phyloP scores from a whole-genome alignment of 2,888 invertebrate species.

The Epirrhoe tristata region DNA sequence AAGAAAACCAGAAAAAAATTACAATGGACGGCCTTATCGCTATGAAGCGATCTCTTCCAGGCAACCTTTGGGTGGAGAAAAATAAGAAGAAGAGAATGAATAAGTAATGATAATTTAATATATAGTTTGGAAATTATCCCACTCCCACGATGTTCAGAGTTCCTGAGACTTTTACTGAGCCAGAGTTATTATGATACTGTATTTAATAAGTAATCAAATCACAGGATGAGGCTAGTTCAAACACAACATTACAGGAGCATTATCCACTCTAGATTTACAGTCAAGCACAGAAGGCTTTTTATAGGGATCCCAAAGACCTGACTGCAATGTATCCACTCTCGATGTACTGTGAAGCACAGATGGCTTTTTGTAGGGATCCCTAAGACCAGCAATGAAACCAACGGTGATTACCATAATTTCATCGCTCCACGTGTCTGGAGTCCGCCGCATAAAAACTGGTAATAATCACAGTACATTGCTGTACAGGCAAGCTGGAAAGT shows the following conservation, averaged over 20 bases:
- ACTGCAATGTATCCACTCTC: slow-evolving; percentile 74
- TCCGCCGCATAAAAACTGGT: slow-evolving; percentile 79
- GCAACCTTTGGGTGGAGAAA: no score
- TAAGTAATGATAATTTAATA: no score
- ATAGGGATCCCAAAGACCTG: slow-evolving; percentile 68
- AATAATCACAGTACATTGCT: slow-evolving; percentile 76
- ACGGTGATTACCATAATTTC: slow-evolving; percentile 84
- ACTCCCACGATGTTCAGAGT: no score
- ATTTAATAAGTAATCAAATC: slow-evolving; percentile 11
- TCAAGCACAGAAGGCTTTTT: slow-evolving; percentile 33
- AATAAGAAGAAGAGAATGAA: no score
- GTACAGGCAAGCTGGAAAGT: slow-evolving; percentile 59
- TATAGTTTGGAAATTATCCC: no score
- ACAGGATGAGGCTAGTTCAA: slow-evolving; percentile 31
- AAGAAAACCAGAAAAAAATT: no score
- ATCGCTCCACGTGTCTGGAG: slow-evolving; percentile 82
- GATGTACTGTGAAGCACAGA: slow-evolving; percentile 45
- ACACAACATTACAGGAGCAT: slow-evolving; percentile 27
- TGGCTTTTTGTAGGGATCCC: slow-evolving; percentile 57
- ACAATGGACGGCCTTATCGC: no score
- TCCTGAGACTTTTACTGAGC: no score
- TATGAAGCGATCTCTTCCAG: no score
- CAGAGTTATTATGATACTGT: no score
- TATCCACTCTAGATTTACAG: slow-evolving; percentile 19
- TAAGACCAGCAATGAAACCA: slow-evolving; percentile 73